Percentiles rank a stretch among this genome's conserved stretches.
Evolutionary conservation across 2,113 vertebrate genomes (phyloP).

Genomic region (Pterocles orientalis): DNA sequence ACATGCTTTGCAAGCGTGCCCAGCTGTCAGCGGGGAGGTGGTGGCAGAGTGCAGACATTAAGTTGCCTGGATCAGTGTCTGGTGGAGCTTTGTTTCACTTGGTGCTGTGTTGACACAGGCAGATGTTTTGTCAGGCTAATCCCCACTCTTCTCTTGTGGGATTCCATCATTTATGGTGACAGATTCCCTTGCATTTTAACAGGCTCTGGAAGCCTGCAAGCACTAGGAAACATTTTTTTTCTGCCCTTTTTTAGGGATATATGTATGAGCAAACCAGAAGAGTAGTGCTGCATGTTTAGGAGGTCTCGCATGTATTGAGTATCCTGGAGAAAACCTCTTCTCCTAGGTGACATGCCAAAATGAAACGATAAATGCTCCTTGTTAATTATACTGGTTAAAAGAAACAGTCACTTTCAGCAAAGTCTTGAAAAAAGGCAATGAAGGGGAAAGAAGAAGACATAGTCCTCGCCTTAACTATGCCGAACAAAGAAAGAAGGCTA

Average conservation of each 20-base stretch:
- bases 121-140: slow-evolving; percentile 45
- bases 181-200: slow-evolving; percentile 26
- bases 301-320: neutral
- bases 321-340: neutral
- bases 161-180: slow-evolving; percentile 23
- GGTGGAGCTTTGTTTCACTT: slow-evolving; percentile 5
- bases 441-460: neutral
- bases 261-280: neutral
- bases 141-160: neutral
- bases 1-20: neutral
- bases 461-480: neutral
- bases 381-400: neutral
- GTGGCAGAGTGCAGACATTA: neutral
- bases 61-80: neutral
- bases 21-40: neutral
- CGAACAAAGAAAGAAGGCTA: neutral
- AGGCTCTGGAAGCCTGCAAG: neutral
- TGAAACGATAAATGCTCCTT: neutral
- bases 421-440: neutral
- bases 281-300: neutral
- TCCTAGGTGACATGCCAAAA: neutral
- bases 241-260: neutral
- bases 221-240: neutral
- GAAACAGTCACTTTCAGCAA: neutral
- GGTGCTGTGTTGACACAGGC: neutral